phyloP scores from a whole-genome alignment of 1,140 invertebrate species.

The Drosophila grimshawi region DNA sequence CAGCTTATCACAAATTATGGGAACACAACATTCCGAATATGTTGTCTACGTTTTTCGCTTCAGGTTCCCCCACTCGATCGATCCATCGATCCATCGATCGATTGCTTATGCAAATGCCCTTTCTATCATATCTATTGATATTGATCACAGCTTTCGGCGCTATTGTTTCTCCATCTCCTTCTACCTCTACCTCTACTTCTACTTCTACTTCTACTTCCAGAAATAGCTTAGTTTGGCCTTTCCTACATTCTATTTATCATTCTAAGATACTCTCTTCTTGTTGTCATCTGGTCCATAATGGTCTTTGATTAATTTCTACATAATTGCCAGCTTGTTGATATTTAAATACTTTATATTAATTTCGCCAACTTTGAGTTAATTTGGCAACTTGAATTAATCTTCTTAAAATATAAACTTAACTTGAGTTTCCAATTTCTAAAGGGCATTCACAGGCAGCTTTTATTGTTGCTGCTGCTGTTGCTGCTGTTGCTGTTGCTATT shows the following conservation, averaged over 20 bases:
- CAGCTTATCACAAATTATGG: slow-evolving; percentile 54
- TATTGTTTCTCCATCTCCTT: neutral
- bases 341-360: too few species aligned
- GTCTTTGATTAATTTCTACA: too few species aligned
- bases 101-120: slow-evolving; percentile 32
- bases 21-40: slow-evolving; percentile 27
- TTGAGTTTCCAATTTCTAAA: neutral
- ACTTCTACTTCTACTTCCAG: too few species aligned
- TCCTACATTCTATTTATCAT: too few species aligned
- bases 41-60: slow-evolving; percentile 4
- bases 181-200: too few species aligned
- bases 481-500: slow-evolving; percentile 27
- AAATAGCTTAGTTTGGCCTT: too few species aligned
- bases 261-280: too few species aligned
- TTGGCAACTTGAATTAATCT: neutral
- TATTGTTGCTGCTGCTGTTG: slow-evolving; percentile 25
- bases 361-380: too few species aligned
- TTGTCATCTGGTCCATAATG: too few species aligned
- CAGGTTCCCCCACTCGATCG: too few species aligned
- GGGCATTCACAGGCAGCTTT: slow-evolving; percentile 23
- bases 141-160: neutral
- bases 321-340: too few species aligned
- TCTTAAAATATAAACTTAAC: neutral
- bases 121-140: neutral
- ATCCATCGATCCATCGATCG: neutral